These are phyloP conservation scores for Tragelaphus strepsiceros DNA, from an alignment of 2,113 vertebrate genomes.

Conservation along the genomic window DNA sequence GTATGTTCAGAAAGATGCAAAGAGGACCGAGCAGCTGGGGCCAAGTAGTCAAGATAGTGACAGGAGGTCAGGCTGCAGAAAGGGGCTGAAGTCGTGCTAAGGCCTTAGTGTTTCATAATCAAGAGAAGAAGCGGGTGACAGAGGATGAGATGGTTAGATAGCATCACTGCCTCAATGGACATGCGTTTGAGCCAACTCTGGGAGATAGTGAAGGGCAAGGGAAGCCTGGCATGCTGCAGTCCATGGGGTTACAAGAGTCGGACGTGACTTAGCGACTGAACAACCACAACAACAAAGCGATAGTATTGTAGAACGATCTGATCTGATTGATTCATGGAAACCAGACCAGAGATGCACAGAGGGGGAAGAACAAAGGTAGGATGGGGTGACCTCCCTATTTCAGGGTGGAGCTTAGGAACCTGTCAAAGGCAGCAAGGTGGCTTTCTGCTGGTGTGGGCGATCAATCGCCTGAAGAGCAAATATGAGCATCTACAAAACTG, in stretches of 20 bases:
- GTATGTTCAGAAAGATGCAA: neutral
- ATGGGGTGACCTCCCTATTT: too few relatives aligned
- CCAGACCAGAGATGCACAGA: neutral
- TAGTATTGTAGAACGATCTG: neutral
- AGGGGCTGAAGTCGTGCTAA: neutral
- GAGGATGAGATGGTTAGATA: neutral
- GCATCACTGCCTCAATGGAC: neutral
- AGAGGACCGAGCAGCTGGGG: neutral
- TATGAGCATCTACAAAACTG: neutral
- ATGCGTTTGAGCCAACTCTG: neutral
- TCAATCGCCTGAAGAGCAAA: too few relatives aligned
- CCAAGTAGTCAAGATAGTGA: neutral
- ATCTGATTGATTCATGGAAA: neutral
- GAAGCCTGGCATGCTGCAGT: neutral
- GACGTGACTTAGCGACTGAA: rapidly evolving
- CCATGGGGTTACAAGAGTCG: neutral
- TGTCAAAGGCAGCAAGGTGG: neutral
- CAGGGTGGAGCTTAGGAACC: too few relatives aligned
- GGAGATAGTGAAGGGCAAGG: neutral
- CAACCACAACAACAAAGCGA: neutral
- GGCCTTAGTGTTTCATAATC: neutral
- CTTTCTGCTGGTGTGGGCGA: neutral
- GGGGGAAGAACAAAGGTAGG: neutral
- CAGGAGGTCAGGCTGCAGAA: neutral
- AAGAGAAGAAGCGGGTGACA: neutral